Conservation (phyloP, 37 sponge, comb jelly and placozoan genomes). For the Lycopodina hypogea region DNA sequence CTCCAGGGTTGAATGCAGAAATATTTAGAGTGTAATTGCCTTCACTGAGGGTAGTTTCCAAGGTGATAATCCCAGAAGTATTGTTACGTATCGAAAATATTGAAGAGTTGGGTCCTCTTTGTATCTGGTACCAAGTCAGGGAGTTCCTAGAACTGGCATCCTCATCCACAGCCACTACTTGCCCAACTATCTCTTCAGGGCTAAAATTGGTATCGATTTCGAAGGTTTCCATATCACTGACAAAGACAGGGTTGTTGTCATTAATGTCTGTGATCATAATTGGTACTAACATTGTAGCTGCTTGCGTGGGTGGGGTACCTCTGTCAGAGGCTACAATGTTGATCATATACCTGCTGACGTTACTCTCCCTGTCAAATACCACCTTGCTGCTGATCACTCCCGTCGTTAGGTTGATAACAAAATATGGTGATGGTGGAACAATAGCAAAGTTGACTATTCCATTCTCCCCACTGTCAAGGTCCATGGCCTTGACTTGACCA, state of each 20-base stretch:
- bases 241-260: conserved; percentile 36
- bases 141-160: neutral
- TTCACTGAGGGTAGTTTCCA: neutral
- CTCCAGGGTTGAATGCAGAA: conserved; percentile 11
- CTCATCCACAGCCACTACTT: conserved; percentile 3
- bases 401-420: conserved; percentile 14
- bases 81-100: neutral
- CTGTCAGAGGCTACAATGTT: conserved; percentile 10
- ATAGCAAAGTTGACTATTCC: conserved; percentile 14
- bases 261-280: conserved; percentile 25
- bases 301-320: neutral
- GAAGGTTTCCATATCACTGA: neutral
- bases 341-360: neutral
- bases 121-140: too few relatives aligned
- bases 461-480: conserved; percentile 21
- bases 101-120: neutral
- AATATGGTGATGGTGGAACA: neutral
- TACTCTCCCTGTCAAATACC: conserved; percentile 23
- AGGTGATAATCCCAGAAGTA: neutral
- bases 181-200: neutral
- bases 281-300: neutral
- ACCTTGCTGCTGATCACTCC: conserved; percentile 3
- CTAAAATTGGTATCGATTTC: neutral
- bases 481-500: conserved; percentile 19
- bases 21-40: neutral